Percentiles rank a stretch among this genome's conserved stretches.
phyloP scores from a whole-genome alignment of 2,888 invertebrate genomes.

The Miltochrista miniata region DNA sequence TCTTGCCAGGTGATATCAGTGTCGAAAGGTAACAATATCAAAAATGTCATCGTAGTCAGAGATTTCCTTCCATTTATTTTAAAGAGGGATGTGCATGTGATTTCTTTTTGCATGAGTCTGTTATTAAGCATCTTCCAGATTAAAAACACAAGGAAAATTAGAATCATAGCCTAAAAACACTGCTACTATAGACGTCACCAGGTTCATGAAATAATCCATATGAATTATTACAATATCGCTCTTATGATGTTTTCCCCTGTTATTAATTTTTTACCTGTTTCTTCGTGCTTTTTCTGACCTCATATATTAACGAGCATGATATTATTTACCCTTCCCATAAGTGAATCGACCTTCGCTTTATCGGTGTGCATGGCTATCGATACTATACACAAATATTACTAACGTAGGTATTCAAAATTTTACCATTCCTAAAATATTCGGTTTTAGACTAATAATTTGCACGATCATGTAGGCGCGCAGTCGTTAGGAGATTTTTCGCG shows the following conservation, averaged over 20 bases:
- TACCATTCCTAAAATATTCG: slow-evolving; percentile 50
- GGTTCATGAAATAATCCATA: slow-evolving; percentile 43
- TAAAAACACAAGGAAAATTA: slow-evolving; percentile 32
- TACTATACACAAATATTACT: slow-evolving; percentile 51
- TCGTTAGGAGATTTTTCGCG: slow-evolving; percentile 50
- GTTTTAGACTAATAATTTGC: slow-evolving; percentile 58
- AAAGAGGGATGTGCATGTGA: slow-evolving; percentile 57
- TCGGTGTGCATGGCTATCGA: slow-evolving; percentile 78
- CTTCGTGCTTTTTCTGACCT: slow-evolving; percentile 64
- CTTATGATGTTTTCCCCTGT: slow-evolving; percentile 56
- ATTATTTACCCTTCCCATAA: slow-evolving; percentile 46
- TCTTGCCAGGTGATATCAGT: slow-evolving; percentile 51
- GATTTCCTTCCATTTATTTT: slow-evolving; percentile 39
- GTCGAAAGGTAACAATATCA: slow-evolving; percentile 53
- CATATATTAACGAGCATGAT: slow-evolving; percentile 76
- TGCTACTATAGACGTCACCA: slow-evolving; percentile 41
- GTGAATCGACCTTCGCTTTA: slow-evolving; percentile 59
- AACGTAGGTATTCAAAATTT: slow-evolving; percentile 52
- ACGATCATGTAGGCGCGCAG: slow-evolving; percentile 71
- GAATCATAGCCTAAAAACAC: slow-evolving; percentile 47
- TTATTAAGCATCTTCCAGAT: slow-evolving; percentile 45
- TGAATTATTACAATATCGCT: slow-evolving; percentile 43
- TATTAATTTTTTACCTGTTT: slow-evolving; percentile 53
- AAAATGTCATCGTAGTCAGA: slow-evolving; percentile 50
- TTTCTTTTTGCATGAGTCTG: slow-evolving; percentile 57